phyloP scores from a whole-genome alignment of 2,888 invertebrate genomes.

The Lysandra bellargus region DNA sequence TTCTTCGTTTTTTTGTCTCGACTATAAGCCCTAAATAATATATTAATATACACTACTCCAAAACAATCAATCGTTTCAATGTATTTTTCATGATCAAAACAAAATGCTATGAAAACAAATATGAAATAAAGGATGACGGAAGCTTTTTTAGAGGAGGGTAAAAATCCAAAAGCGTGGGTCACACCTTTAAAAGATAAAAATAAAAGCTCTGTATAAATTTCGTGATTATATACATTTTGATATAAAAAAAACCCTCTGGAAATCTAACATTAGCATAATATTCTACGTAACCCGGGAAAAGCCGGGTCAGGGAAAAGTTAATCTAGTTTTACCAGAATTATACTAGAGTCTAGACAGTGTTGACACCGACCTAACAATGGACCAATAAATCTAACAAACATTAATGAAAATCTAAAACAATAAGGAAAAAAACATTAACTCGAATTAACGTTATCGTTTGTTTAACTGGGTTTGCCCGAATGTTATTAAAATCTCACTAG shows the following conservation, averaged over 20 bases:
- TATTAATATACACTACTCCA: too few relatives aligned
- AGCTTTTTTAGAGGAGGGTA: not conserved
- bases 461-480: not conserved
- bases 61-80: too few relatives aligned
- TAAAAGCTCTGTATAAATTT: too few relatives aligned
- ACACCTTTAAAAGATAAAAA: too few relatives aligned
- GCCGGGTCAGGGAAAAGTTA: not conserved
- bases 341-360: not conserved
- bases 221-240: not conserved
- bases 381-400: not conserved
- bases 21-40: not conserved
- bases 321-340: not conserved
- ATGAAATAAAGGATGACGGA: too few relatives aligned
- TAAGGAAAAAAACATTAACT: constrained; percentile 1
- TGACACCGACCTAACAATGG: not conserved
- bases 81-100: too few relatives aligned
- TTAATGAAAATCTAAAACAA: not conserved
- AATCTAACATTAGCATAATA: not conserved
- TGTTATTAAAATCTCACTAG: not conserved
- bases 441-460: not conserved
- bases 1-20: too few relatives aligned
- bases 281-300: not conserved
- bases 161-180: not conserved
- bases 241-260: not conserved
- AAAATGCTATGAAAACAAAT: too few relatives aligned